Evolutionary conservation across 1,140 invertebrate species (phyloP).

Genomic region (Diorhabda elongata): DNA sequence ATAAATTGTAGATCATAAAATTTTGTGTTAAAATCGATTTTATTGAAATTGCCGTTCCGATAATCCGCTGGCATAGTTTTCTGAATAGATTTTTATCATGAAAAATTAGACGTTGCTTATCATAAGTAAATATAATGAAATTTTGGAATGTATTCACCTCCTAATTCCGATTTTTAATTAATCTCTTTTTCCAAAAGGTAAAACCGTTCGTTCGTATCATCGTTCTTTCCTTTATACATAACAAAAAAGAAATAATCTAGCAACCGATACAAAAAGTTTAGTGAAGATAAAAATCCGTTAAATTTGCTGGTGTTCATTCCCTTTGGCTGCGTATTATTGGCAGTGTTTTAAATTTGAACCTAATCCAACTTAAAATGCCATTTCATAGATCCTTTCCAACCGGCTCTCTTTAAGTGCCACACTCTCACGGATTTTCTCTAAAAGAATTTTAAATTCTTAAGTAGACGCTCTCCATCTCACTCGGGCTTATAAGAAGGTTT

Average conservation of each 20-base stretch:
- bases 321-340: constrained; percentile 44
- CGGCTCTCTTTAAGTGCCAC: constrained; percentile 42
- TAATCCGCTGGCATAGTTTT: no score
- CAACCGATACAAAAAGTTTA: constrained; percentile 30
- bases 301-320: constrained; percentile 40
- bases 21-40: no score
- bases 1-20: no score
- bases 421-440: constrained; percentile 45
- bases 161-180: not conserved
- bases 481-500: constrained; percentile 14
- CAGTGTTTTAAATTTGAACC: constrained; percentile 47
- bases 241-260: constrained; percentile 4
- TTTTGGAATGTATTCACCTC: not conserved
- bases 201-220: not conserved
- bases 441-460: constrained; percentile 51
- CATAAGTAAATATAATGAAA: not conserved
- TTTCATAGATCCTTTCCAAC: constrained; percentile 47
- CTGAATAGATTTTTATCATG: no score
- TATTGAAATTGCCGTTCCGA: no score
- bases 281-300: constrained; percentile 32
- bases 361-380: constrained; percentile 51
- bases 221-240: not conserved
- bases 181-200: not conserved
- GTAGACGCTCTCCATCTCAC: constrained; percentile 38
- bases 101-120: no score